Base-by-base conservation (phyloP, 2,888 invertebrate genomes). In the Trichogramma evanescens region DNA sequence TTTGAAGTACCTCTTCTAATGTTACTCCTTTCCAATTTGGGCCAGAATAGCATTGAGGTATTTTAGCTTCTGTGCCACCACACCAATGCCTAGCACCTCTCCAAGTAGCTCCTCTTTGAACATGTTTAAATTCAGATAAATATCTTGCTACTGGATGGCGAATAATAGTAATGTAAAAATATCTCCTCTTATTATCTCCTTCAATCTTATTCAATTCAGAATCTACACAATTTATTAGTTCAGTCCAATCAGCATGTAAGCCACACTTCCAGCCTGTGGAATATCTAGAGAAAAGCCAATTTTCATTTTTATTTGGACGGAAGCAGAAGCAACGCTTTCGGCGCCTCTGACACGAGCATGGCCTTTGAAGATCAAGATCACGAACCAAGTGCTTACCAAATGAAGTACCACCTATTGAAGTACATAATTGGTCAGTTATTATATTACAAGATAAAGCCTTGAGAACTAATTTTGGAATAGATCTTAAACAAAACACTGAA, bases 241-340 rank as follows among this genome's bases (percentile, higher is more conserved):
- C 98, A 3, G 98, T 98, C 91, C 95, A 98, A 81, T 98, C 98
- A 40, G 97, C 95, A 76, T 97, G 97, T 52, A 99, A 83, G 56
- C 99, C 99, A 80, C 99, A 99, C 74, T 92, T 92, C 96, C 96
- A 96, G 68, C 96, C 96, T 40, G 95, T 96, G 55, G 95, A 95
- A 81, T 95, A 96, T 73, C 96, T 86, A 76, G 95, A 95, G 81
- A 99, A 97, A 68, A 99, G 84, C 98, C 98, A 99, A 79, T 91
- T 91, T 82, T 94, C 93, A 78, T 91, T 92, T 74, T 90, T 88
- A 81, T 91, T 91, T 68, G 93, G 93, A 73, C 93, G 87, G 82
- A 92, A 93, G 82, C 93, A 93, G 80, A 91, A 91, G 80, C 93
- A 95, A 66, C 93, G 86, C 80, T 95, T 95, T 68, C 90, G 84